These are phyloP conservation scores for Polydrusus pterygomalis DNA, from an alignment of 2,888 invertebrate genomes.

Conservation along the genomic window DNA sequence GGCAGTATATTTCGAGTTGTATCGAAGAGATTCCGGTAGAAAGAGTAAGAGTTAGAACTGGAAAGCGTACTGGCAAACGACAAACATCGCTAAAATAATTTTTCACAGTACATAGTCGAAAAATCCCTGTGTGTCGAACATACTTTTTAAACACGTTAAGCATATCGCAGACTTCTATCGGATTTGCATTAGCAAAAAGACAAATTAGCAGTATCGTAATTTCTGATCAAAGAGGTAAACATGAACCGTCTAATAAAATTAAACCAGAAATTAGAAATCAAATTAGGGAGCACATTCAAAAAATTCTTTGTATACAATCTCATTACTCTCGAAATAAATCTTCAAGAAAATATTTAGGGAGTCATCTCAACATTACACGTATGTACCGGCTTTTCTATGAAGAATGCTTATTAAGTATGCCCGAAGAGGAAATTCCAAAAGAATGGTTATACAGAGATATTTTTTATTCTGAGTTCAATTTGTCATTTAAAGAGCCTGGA, in stretches of 20 bases:
- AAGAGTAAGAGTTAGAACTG: neutral
- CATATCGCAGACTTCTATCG: neutral
- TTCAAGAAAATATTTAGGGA: too few species aligned
- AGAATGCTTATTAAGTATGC: too few species aligned
- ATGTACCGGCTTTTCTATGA: too few species aligned
- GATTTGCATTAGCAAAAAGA: slow-evolving; percentile 2
- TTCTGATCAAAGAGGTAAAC: neutral
- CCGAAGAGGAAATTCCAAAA: too few species aligned
- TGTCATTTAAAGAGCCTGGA: too few species aligned
- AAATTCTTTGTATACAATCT: neutral
- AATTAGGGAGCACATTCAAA: neutral
- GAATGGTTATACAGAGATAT: too few species aligned
- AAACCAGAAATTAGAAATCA: neutral
- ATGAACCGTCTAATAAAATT: neutral
- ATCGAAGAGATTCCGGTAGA: neutral
- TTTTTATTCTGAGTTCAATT: too few species aligned
- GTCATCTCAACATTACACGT: too few species aligned
- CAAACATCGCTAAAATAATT: slow-evolving; percentile 8
- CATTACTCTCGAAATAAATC: too few species aligned
- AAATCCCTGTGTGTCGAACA: neutral
- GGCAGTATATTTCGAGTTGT: slow-evolving; percentile 11
- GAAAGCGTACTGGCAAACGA: neutral
- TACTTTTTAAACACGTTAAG: slow-evolving; percentile 14
- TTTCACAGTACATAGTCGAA: neutral
- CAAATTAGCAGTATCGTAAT: neutral